Base-by-base conservation (phyloP, 2,113 vertebrate species). In the Hippocampus zosterae region DNA sequence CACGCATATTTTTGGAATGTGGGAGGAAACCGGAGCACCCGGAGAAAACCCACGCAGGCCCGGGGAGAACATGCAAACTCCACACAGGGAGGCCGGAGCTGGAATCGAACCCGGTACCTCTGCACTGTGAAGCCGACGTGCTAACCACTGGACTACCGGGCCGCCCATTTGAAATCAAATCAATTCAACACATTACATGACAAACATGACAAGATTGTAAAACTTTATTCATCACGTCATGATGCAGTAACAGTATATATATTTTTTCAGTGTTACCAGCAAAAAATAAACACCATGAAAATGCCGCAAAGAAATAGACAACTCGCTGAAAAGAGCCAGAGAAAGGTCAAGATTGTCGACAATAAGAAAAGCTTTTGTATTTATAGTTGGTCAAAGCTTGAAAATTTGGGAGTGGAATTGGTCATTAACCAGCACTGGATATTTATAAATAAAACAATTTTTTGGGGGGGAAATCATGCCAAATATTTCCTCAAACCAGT, bases 161-260 rank as follows among this genome's bases (percentile, higher is more conserved):
- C n/a, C n/a, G n/a, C n/a, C n/a, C n/a, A n/a, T n/a, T n/a, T n/a
- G 2, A 29, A 60, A 60, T 60, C 5, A 29, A 1, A 12, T 37
- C 19, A 33, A 63, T 57, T 27, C 3, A 37, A 27, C 11, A 15
- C 13, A 6, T 29, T 5, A 75, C 42, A 16, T 57, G 56, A 68
- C 41, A 72, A 75, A 73, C 42, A 16, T 57, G 56, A 68, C 41
- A 72, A 75, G 50, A 65, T n/a, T 64, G 57, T 68, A 70, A 68
- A 76, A 78, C 61, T 84, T 85, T 84, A 82, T 74, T 83, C 80
- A 75, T 76, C 56, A 50, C 46, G 52, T 55, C 21, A 55, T 23
- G 59, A 75, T 64, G 65, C 66, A 76, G 33, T 37, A 62, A 62
- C 60, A 40, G 21, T 53, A 15, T 12, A 42, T 37, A 37, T 37